Conservation (phyloP, 2,113 vertebrate genomes). For the Clinocottus analis region DNA sequence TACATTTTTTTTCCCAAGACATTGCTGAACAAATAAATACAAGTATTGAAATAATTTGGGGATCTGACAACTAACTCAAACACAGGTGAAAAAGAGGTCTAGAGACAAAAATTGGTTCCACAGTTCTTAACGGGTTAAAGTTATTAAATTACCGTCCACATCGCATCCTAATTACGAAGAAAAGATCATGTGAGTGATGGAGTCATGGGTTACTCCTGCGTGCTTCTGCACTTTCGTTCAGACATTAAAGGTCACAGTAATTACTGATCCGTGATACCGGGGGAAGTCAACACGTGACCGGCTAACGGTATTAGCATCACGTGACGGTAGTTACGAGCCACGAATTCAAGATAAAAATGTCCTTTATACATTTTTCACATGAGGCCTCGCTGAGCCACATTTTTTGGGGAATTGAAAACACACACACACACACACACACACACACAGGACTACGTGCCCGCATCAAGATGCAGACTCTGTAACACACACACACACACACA, state of each 20-base stretch:
- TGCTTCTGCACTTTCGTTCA: background rate
- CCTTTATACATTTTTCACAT: slow-evolving; percentile 15
- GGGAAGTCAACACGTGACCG: slow-evolving; percentile 6
- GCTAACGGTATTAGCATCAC: slow-evolving; percentile 32
- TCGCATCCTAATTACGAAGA: slow-evolving; percentile 57
- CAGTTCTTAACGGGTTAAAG: too few relatives aligned
- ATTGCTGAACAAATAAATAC: too few relatives aligned
- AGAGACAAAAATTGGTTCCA: too few relatives aligned
- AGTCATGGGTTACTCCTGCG: slow-evolving; percentile 34
- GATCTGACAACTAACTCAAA: too few relatives aligned
- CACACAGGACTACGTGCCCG: background rate
- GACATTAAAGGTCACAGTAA: slow-evolving; percentile 35
- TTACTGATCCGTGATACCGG: background rate
- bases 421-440: too few relatives aligned
- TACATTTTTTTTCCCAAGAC: too few relatives aligned
- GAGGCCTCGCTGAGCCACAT: background rate
- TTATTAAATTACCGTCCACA: slow-evolving; percentile 69
- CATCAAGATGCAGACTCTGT: slow-evolving; percentile 39
- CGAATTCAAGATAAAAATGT: slow-evolving; percentile 1
- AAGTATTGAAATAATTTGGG: too few relatives aligned
- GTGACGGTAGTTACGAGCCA: background rate
- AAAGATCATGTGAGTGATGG: slow-evolving; percentile 51
- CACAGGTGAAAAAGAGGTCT: too few relatives aligned
- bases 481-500: background rate
- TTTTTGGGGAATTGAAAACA: slow-evolving; percentile 43